Percentiles rank a stretch among this genome's conserved stretches.
These are phyloP conservation scores for Sebastes melanostomus DNA, from an alignment of 2,797 vertebrate species.

Conservation along the genomic window DNA sequence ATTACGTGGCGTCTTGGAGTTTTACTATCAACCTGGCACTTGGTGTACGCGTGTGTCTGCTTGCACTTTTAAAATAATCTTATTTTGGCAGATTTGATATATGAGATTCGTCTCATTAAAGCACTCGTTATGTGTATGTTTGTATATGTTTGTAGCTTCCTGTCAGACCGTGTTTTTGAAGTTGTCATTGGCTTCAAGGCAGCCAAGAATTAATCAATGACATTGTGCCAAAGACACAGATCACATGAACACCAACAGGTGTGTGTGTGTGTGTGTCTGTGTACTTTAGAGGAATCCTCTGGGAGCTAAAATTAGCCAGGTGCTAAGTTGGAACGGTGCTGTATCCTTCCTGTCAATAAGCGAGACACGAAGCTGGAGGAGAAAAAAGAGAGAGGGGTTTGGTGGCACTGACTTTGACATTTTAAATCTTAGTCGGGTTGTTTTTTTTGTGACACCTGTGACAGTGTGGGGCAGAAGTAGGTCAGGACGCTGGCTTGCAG, in stretches of 20 bases:
- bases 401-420: slow-evolving; percentile 16
- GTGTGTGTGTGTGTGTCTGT: slow-evolving; percentile 36
- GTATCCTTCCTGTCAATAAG: slow-evolving; percentile 44
- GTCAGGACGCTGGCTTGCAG: slow-evolving; percentile 24
- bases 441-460: slow-evolving; percentile 16
- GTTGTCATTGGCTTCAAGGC: slow-evolving; percentile 1
- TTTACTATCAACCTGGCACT: neutral
- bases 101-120: neutral
- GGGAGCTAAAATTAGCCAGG: slow-evolving; percentile 72
- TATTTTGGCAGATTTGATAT: neutral
- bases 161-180: slow-evolving; percentile 7
- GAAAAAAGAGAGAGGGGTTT: neutral
- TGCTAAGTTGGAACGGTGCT: slow-evolving; percentile 55
- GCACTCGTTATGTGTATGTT: neutral
- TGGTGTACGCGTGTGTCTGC: neutral
- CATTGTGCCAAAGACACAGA: slow-evolving; percentile 60
- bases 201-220: slow-evolving; percentile 40
- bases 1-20: neutral
- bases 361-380: slow-evolving; percentile 6
- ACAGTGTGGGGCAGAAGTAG: slow-evolving; percentile 18
- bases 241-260: slow-evolving; percentile 60
- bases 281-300: slow-evolving; percentile 26
- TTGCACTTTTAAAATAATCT: neutral
- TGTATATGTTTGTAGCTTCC: neutral
- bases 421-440: slow-evolving; percentile 4